phyloP scores from a whole-genome alignment of 1,140 invertebrate species.

The Bombus turneri region DNA sequence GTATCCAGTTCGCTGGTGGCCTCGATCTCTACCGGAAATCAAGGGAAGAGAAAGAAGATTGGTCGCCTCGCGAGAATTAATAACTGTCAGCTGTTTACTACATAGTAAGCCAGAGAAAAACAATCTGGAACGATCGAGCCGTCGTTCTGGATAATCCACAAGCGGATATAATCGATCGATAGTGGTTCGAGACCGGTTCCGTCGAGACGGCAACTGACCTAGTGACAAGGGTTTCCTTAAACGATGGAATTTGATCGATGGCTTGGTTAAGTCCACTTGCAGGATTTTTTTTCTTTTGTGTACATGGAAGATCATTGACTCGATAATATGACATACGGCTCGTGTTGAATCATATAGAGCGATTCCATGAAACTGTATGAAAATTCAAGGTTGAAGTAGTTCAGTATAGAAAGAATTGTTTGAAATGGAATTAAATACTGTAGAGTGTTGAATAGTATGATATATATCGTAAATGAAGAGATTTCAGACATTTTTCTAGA shows the following conservation, averaged over 20 bases:
- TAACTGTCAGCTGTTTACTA: conserved; percentile 22
- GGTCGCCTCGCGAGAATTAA: conserved; percentile 35
- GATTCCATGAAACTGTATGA: too few species aligned
- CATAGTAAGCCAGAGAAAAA: conserved; percentile 15
- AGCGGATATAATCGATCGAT: conserved; percentile 8
- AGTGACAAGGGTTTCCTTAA: conserved; percentile 4
- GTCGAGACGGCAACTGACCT: background rate
- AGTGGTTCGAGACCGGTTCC: conserved; percentile 26
- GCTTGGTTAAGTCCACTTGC: background rate
- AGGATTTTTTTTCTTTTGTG: background rate
- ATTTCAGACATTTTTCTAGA: too few species aligned
- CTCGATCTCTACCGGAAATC: conserved; percentile 20
- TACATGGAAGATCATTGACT: background rate
- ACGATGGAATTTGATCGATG: conserved; percentile 11
- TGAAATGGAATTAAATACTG: too few species aligned
- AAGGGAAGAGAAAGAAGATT: conserved; percentile 5
- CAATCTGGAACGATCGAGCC: conserved; percentile 27
- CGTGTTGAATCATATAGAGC: too few species aligned
- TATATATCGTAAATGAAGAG: too few species aligned
- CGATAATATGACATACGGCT: too few species aligned
- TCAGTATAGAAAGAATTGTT: too few species aligned
- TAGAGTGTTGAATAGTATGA: too few species aligned
- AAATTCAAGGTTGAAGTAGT: too few species aligned
- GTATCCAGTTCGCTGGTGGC: background rate
- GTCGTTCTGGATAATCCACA: background rate